phyloP scores from a whole-genome alignment of 2,113 vertebrate species.

The Pelusios castaneus region DNA sequence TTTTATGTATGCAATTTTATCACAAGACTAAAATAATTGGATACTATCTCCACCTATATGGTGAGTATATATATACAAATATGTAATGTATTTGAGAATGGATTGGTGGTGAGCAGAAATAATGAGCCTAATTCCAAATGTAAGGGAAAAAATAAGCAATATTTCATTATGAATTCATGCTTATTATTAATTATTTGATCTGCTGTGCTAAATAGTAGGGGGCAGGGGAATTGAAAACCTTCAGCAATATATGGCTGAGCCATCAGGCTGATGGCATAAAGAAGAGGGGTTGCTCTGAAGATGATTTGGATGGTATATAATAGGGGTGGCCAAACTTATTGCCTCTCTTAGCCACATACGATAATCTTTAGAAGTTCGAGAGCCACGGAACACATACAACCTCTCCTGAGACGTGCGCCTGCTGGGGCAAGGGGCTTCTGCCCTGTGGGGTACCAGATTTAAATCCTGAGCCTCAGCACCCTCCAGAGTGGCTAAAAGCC shows the following conservation, averaged over 20 bases:
- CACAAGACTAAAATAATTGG: not conserved
- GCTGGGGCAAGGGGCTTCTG: too few relatives aligned
- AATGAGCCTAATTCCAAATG: not conserved
- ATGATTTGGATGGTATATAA: not conserved
- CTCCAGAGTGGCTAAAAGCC: too few relatives aligned
- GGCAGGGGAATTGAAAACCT: not conserved
- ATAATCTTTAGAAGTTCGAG: too few relatives aligned
- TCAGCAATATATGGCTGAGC: not conserved
- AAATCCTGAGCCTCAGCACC: too few relatives aligned
- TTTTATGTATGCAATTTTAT: not conserved
- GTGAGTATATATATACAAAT: not conserved
- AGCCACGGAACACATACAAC: too few relatives aligned
- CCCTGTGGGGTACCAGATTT: too few relatives aligned
- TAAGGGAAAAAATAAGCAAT: not conserved
- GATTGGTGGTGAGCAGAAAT: not conserved
- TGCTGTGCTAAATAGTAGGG: not conserved
- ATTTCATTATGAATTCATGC: not conserved
- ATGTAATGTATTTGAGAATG: not conserved
- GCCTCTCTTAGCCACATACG: too few relatives aligned
- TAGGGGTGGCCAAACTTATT: too few relatives aligned
- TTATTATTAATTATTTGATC: not conserved
- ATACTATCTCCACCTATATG: not conserved
- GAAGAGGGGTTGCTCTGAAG: not conserved
- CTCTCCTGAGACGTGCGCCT: too few relatives aligned
- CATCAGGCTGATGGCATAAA: not conserved